A percentile compares a stretch with the other conserved stretches of the same genome.
Evolutionary conservation across 2,113 vertebrate species (phyloP).

Genomic region (Campylomormyrus numenius): DNA sequence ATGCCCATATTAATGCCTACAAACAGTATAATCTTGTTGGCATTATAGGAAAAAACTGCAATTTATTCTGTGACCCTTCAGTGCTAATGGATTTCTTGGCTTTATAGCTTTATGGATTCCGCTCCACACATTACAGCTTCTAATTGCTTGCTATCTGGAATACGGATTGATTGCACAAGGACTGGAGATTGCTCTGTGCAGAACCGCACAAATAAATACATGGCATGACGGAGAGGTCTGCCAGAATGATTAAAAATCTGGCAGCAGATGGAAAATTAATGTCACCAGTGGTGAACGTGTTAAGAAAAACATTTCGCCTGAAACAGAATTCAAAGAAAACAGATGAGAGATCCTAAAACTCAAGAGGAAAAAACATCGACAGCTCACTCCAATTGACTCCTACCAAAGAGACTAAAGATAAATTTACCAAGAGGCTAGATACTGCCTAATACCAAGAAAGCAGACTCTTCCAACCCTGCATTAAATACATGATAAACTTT

Average conservation of each 20-base stretch:
- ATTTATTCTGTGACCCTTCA: conserved; percentile 16
- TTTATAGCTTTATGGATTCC: conserved; percentile 22
- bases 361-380: not conserved
- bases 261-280: conserved; percentile 16
- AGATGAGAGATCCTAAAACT: not conserved
- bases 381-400: not conserved
- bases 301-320: conserved; percentile 15
- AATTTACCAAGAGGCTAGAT: not conserved
- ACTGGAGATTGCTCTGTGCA: conserved; percentile 9
- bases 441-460: not conserved
- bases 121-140: conserved; percentile 18
- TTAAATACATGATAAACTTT: not conserved
- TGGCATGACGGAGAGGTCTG: conserved; percentile 12
- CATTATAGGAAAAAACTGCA: not conserved
- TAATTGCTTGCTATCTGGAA: conserved; percentile 26
- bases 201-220: conserved; percentile 12
- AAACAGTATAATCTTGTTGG: not conserved
- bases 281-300: conserved; percentile 17
- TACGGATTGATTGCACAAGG: conserved; percentile 22
- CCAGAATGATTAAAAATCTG: conserved; percentile 20
- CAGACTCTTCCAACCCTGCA: not conserved
- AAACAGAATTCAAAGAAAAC: conserved; percentile 11
- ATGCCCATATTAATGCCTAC: conserved; percentile 7
- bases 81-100: conserved; percentile 27
- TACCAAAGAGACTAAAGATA: not conserved